A percentile compares a stretch with the other conserved stretches of the same genome.
phyloP scores from a whole-genome alignment of 2,888 invertebrate genomes.

The Gari tellinella region DNA sequence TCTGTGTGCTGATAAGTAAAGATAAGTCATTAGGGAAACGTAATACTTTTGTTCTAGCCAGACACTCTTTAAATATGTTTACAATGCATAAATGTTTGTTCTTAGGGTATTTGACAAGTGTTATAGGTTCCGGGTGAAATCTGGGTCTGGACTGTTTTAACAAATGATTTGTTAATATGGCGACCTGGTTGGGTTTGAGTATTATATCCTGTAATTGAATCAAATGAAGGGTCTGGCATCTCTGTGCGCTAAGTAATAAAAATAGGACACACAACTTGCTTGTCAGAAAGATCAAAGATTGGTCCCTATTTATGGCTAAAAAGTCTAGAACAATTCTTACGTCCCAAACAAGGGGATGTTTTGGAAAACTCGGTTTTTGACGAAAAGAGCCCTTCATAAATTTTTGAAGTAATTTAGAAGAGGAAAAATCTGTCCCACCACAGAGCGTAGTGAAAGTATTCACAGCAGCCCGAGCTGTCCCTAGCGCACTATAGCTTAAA shows the following conservation, averaged over 20 bases:
- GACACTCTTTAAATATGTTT: neutral
- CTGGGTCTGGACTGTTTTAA: too few relatives aligned
- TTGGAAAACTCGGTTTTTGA: neutral
- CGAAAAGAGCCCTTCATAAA: neutral
- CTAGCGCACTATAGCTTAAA: constrained; percentile 14
- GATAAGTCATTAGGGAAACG: neutral
- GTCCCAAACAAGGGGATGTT: neutral
- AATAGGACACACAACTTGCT: neutral
- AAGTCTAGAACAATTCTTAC: neutral
- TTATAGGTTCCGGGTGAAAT: neutral
- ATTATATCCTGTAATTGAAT: neutral
- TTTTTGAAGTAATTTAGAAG: too few relatives aligned
- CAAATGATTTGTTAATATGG: neutral
- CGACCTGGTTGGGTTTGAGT: neutral
- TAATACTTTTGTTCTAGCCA: neutral
- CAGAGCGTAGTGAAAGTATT: constrained; percentile 19
- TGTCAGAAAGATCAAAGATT: neutral
- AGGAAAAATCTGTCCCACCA: too few relatives aligned
- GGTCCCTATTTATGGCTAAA: neutral
- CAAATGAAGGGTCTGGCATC: too few relatives aligned
- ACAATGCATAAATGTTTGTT: constrained; percentile 1
- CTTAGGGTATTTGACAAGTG: neutral
- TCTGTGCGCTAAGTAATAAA: too few relatives aligned
- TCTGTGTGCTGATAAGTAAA: constrained; percentile 4
- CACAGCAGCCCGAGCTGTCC: too few relatives aligned